Base-by-base conservation (phyloP, 2,797 vertebrate species). In the Liparis tanakae region DNA sequence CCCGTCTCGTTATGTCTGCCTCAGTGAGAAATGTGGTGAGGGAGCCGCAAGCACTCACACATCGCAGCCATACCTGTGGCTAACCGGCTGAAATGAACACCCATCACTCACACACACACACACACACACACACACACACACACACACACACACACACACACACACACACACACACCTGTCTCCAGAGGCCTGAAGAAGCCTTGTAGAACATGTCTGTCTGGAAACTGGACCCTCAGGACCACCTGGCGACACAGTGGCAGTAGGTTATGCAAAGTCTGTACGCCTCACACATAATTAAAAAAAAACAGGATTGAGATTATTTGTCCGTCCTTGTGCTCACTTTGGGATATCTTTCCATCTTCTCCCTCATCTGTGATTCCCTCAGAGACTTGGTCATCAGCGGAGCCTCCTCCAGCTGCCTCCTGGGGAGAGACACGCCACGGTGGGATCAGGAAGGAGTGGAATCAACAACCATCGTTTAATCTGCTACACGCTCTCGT, bases 141-240 rank as follows among this genome's bases (percentile, higher is more conserved):
- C 7, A 33, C 41, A 61, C 10, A 10, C 36, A 60, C 3, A 58
- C 4, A 69, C 37, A 37, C 15, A 41, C 39, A 18, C 50, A 43
- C 37, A 44, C 46, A 69, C 6, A 37, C 39, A 76, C 68, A 88
- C 94, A 85, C 84, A 99, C 98, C 96, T 73, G 97, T 99, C 87
- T 99, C 98, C 17, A 92, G 85, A 10, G 97, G 96, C 66, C 85
- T 91, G 90, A 99, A 99, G 92, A 97, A 97, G 2, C 98, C 98
- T 76, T 99, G 98, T 0, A 99, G 93, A 79, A 98, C 91, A 17
- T 95, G 89, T 56, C 96, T 95, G 92, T 99, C 98, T 72, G 98
- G 98, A 81, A 99, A 99, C 85, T 93, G 95, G 86, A 99, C 88
- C 86, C 98, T 95, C 80, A 99, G 70, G 56, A 95, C 96, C 84